Evolutionary conservation across 2,888 invertebrate genomes (phyloP).

Genomic region (Pandemis heparana): DNA sequence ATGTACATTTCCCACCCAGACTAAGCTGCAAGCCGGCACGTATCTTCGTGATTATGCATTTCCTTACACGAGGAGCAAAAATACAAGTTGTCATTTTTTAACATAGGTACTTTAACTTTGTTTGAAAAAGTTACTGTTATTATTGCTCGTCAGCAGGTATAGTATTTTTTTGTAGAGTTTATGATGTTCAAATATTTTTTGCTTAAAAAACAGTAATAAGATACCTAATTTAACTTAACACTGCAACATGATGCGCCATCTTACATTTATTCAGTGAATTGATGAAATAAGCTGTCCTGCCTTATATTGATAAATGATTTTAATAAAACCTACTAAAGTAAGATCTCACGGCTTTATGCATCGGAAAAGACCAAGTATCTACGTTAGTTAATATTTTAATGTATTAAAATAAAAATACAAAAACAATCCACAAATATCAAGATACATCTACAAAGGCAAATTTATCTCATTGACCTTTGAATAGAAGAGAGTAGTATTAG

Average conservation of each 20-base stretch:
- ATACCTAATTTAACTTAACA: too few relatives aligned
- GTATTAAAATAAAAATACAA: too few relatives aligned
- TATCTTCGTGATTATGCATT: neutral
- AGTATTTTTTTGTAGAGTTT: neutral
- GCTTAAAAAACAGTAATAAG: neutral
- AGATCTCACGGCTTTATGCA: neutral
- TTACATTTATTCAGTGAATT: neutral
- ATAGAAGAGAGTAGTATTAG: too few relatives aligned
- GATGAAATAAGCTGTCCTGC: neutral
- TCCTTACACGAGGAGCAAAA: neutral
- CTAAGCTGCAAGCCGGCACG: conserved; percentile 8
- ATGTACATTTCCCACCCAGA: conserved; percentile 72
- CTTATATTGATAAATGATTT: neutral
- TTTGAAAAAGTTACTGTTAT: too few relatives aligned
- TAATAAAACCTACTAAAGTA: neutral
- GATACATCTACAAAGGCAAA: too few relatives aligned
- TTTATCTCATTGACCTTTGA: too few relatives aligned
- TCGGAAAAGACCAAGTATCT: too few relatives aligned
- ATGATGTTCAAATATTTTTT: neutral
- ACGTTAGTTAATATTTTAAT: too few relatives aligned
- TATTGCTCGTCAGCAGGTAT: neutral
- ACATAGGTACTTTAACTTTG: too few relatives aligned
- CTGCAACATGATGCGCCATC: too few relatives aligned
- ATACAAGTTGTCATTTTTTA: too few relatives aligned
- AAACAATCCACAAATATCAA: too few relatives aligned